Conservation (phyloP, 2,888 invertebrate genomes). For the Papilio gigon region DNA sequence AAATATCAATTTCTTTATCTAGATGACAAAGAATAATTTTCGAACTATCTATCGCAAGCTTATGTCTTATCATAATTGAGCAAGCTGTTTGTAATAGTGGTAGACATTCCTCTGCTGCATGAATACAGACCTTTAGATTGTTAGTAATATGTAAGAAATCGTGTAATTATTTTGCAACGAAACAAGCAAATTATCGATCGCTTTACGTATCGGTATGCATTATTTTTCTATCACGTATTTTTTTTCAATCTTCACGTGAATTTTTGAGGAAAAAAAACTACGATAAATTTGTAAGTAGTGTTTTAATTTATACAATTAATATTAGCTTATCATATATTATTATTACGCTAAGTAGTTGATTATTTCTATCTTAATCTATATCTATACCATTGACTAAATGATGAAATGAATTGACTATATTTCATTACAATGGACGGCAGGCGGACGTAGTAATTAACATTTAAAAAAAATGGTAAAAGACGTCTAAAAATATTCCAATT, state of each 20-base stretch:
- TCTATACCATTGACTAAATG: background rate
- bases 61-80: background rate
- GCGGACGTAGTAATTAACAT: no score
- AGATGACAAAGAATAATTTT: background rate
- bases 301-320: slow-evolving; percentile 1
- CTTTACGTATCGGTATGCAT: background rate
- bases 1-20: background rate
- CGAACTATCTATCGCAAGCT: background rate
- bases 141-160: background rate
- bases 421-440: no score
- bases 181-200: background rate
- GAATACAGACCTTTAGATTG: background rate
- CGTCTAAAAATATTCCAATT: no score
- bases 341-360: background rate
- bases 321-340: background rate
- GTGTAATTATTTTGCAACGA: background rate
- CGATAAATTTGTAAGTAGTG: background rate
- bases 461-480: no score
- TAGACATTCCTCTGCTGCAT: background rate
- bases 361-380: background rate
- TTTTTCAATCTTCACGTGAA: background rate
- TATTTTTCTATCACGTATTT: no score
- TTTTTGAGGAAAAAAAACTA: slow-evolving; percentile 1
- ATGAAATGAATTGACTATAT: background rate
- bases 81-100: background rate